Percentiles rank a stretch among this genome's conserved stretches.
Conservation (phyloP, 35 echinoderm and acorn worm species). For the Apostichopus californicus region DNA sequence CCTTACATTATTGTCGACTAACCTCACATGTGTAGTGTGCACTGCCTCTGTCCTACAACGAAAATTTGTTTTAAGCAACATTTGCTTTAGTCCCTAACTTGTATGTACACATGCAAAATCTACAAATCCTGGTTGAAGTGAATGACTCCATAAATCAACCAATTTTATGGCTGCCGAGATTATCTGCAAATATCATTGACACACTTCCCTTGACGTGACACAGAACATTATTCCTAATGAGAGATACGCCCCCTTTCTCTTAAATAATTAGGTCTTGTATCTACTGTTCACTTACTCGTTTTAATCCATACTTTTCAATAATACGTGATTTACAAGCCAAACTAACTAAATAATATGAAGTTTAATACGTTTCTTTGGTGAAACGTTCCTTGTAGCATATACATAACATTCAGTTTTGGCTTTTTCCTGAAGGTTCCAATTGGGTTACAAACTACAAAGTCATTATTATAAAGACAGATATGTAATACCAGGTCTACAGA, state of each 20-base stretch:
- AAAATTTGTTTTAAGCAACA: not conserved
- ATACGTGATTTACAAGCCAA: conserved; percentile 26
- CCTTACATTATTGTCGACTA: too few relatives aligned
- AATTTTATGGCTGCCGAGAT: not conserved
- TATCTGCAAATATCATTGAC: conserved; percentile 8
- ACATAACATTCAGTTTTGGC: conserved; percentile 44
- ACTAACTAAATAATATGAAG: conserved; percentile 48
- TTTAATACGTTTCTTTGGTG: not conserved
- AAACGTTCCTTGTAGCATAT: not conserved
- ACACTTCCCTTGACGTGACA: not conserved
- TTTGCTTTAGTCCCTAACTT: not conserved
- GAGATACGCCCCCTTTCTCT: not conserved
- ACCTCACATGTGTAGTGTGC: not conserved
- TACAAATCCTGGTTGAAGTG: conserved; percentile 35
- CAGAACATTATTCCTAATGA: not conserved
- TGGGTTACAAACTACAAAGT: conserved; percentile 43
- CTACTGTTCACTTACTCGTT: not conserved
- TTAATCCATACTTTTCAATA: not conserved
- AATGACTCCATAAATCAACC: conserved; percentile 14
- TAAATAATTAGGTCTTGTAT: not conserved
- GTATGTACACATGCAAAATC: conserved; percentile 65
- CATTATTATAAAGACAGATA: conserved; percentile 40
- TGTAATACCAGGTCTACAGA: not conserved
- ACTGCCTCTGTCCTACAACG: not conserved
- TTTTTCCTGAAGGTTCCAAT: conserved; percentile 33